Base-by-base conservation (phyloP, 2,888 invertebrate genomes). In the Drosophila nigricruria region DNA sequence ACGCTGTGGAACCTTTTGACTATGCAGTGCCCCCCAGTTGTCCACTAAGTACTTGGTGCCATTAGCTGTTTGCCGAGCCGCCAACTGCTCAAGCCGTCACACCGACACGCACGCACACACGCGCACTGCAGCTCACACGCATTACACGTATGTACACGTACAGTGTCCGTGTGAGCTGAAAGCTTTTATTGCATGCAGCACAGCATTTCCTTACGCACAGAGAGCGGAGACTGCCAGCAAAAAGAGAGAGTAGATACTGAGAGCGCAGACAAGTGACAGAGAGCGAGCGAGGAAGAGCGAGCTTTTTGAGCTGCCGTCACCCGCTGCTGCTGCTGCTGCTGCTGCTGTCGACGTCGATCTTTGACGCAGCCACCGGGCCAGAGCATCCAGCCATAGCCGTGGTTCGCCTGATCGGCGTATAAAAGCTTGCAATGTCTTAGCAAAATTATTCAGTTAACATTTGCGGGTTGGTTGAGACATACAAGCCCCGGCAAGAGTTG, bases 391-490 rank as follows among this genome's bases (percentile, higher is more conserved):
- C 73, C 66, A 73, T 76, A 63, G 62, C 73, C 66, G 73, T 79
- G 42, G 70, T 1, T 30, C 82, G 70, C 47, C 68, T 53, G 53
- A 75, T 65, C 77, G 77, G 77, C 77, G 90, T 93, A 93, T 93
- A 93, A 93, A 93, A 93, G 93, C 92, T 90, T 76, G 91, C 75
- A 87, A 79, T 81, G 84, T 83, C 83, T 86, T 81, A 88, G 87
- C 90, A 82, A 92, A 92, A 91, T 90, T 92, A 93, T 93, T 92
- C 92, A 93, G 92, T 93, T 88, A 92, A 88, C 91, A 89, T 88
- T 92, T 92, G 91, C 91, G 92, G 92, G 90, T 92, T 92, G 92
- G 91, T 92, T 91, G 90, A 90, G 89, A 87, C 82, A 83, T 82
- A 91, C 88, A 90, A 90, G 82, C 91, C 91, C 91, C 77, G 78